phyloP scores from a whole-genome alignment of 2,888 invertebrate species.

The Drosophila leonis region DNA sequence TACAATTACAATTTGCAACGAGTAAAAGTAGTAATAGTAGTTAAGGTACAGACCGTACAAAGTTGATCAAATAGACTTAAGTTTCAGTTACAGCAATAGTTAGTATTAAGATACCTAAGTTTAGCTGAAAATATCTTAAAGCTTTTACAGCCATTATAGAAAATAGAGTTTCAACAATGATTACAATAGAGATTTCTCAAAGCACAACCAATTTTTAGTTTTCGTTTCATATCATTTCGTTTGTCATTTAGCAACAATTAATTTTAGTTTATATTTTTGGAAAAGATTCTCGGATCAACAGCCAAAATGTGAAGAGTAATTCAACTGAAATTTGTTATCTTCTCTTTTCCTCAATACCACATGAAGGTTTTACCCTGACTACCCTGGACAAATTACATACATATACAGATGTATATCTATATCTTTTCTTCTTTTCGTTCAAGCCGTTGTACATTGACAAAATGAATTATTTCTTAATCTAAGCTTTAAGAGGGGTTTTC shows the following conservation, averaged over 20 bases:
- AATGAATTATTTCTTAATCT: conserved; percentile 29
- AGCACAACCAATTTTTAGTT: conserved; percentile 75
- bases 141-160: conserved; percentile 47
- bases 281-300: conserved; percentile 52
- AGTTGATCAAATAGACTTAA: conserved; percentile 65
- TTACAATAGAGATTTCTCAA: conserved; percentile 53
- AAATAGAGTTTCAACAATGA: conserved; percentile 60
- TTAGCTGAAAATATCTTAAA: conserved; percentile 38
- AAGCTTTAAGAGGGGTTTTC: conserved; percentile 20
- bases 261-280: conserved; percentile 7
- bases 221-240: conserved; percentile 39
- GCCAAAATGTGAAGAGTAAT: conserved; percentile 61
- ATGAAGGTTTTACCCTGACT: conserved; percentile 61
- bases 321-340: conserved; percentile 26
- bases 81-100: conserved; percentile 64
- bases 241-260: conserved; percentile 12
- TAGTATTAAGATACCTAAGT: conserved; percentile 47
- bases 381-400: conserved; percentile 53
- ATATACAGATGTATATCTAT: conserved; percentile 17
- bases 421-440: not conserved
- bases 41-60: conserved; percentile 48
- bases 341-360: conserved; percentile 6
- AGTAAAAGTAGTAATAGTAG: conserved; percentile 45
- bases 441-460: conserved; percentile 44
- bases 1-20: conserved; percentile 48